Base-by-base conservation (phyloP, 2,113 vertebrate species). In the Thunnus thynnus region DNA sequence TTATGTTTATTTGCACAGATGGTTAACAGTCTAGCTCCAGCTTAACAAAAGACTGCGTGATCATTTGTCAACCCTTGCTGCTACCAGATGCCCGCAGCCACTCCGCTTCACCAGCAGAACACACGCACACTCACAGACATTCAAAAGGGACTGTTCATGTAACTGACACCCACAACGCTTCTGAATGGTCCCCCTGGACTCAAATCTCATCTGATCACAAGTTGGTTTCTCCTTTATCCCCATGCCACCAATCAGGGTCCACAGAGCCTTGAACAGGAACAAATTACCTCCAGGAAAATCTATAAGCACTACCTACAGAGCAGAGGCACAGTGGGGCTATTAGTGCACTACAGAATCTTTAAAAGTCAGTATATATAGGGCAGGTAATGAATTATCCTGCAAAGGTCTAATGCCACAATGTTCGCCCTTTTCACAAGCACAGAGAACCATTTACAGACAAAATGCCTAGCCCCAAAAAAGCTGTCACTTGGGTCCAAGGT, bases 51-150 rank as follows among this genome's bases (percentile, higher is more conserved):
- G 83, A 70, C 62, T 72, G 20, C 16, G 22, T 6, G 46, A 85
- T 84, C 85, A 74, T 72, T 84, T 77, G 80, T 84, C 84, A 87
- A 76, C 85, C 65, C 68, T 81, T 69, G 54, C 67, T 79, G 80
- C 65, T 64, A 89, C 75, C 81, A 89, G 71, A 90, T 88, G 84
- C 56, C 79, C 71, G 75, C 18, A 72, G 52, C 52, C 71, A 73
- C 51, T n/a, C 44, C 54, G 12, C 27, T 51, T 52, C 51, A 20
- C n/a, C 13, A 17, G 78, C 72, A 50, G 18, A 72, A 61, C 51
- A 36, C 56, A 76, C 22, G 2, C 8, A 41, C 36, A 47, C 17
- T 61, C 48, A 65, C 46, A 30, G 60, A 60, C 10, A 47, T 5
- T 1, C 4, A 66, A 36, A 32, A 54, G 25, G 17, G 65, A 30